Evolutionary conservation across 30 jellyfish, hydroid and myxozoan species (phyloP), one percentile per base, ranked within the genome.

Genomic region (Chrysaora quinquecirrha): DNA sequence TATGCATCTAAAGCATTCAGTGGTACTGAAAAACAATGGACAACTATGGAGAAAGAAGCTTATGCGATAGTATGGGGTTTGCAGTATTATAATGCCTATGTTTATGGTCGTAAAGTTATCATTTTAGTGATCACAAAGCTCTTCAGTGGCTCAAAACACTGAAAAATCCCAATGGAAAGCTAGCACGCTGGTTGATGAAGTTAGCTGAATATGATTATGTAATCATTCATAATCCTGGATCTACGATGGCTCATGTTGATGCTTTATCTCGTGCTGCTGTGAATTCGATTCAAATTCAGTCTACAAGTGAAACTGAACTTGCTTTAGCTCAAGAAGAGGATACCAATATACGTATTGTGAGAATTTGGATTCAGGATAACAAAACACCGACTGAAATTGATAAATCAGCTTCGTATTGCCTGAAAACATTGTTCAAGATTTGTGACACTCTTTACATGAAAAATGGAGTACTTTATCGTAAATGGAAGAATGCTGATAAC

Each of bases 41-140:
- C 80, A 21, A 46, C 84, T 3, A 72, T 82, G 33, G 38, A n/a
- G 14, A 38, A 38, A 31, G 84, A 72, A 22, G 25, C 38, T 19
- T 31, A 18, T 20, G 84, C 84, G 6, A 43, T 38, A n/a, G 54
- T 38, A 38, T 38, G 54, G 54, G 54, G 11, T 3, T 14, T 38
- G 6, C 11, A 38, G 54, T 14, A 38, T 38, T 38, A 3, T 38
- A 14, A 6, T 3, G 54, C 54, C 11, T 38, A 38, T 38, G 54
- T 38, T 38, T 38, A 38, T 38, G 54, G 54, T 6, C 6, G 14
- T 6, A 38, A 38, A 14, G 54, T 38, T 38, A 38, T 38, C 54
- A 14, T 38, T 38, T 38, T 38, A 38, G 11, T 3, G 54, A 38
- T 38, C 54, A 38, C 14, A 6, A 14, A 3, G 54, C 54, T 3